A percentile compares a stretch with the other conserved stretches of the same genome.
phyloP scores from a whole-genome alignment of 1,140 invertebrate species.

The Brachionus paranguensis region DNA sequence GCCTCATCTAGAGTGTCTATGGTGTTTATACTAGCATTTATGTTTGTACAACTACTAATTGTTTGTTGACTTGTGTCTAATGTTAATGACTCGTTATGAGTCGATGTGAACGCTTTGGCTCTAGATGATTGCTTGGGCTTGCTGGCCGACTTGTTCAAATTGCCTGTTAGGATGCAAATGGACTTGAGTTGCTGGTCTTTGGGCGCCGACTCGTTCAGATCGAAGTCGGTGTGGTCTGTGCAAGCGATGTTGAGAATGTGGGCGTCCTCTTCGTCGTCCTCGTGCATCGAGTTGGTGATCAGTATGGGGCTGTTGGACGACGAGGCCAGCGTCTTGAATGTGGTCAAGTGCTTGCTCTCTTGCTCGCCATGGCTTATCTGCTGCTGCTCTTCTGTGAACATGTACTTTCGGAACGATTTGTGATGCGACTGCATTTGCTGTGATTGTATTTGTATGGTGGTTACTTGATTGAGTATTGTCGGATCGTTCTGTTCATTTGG shows the following conservation, averaged over 20 bases:
- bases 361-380: not conserved
- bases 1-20: constrained; percentile 22
- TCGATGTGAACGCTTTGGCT: not conserved
- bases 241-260: constrained; percentile 3
- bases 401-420: not conserved
- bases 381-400: not conserved
- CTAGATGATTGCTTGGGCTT: not conserved
- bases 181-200: constrained; percentile 21
- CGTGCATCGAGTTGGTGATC: not conserved
- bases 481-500: constrained; percentile 23
- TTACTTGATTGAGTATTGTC: constrained; percentile 24
- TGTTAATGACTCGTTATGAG: constrained; percentile 12
- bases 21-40: constrained; percentile 23
- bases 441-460: constrained; percentile 20
- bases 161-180: constrained; percentile 11
- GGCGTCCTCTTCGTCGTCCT: not conserved
- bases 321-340: constrained; percentile 10
- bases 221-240: not conserved
- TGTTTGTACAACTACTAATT: constrained; percentile 36
- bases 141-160: not conserved
- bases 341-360: not conserved
- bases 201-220: not conserved
- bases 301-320: not conserved
- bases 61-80: constrained; percentile 38
- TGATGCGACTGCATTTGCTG: constrained; percentile 10